phyloP scores from a whole-genome alignment of 2,113 vertebrate species.

The Callocephalon fimbriatum region DNA sequence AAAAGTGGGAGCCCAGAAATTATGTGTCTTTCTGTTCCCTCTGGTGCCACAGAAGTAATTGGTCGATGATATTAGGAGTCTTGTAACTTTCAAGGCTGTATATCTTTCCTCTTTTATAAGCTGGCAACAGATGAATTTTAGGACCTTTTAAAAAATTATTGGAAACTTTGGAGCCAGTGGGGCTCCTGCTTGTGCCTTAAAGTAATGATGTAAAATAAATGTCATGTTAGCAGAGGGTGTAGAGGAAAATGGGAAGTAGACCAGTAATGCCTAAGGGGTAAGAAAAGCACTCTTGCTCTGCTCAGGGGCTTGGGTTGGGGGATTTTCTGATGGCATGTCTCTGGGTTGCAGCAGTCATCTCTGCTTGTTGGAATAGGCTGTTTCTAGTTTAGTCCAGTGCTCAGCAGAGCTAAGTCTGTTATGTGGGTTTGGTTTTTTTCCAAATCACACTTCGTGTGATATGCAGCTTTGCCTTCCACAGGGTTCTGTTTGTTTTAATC shows the following conservation, averaged over 20 bases:
- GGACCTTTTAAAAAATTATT: conserved; percentile 50
- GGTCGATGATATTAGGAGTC: neutral
- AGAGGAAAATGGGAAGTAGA: neutral
- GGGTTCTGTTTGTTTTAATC: conserved; percentile 1
- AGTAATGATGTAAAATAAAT: conserved; percentile 15
- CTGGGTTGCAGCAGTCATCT: neutral
- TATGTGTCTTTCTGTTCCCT: conserved; percentile 1
- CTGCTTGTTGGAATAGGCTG: neutral
- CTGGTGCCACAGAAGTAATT: conserved; percentile 18
- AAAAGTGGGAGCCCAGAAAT: neutral
- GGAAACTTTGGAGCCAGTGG: conserved; percentile 11
- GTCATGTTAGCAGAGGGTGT: neutral
- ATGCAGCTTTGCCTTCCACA: neutral
- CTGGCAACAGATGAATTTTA: conserved; percentile 52
- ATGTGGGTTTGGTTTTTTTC: neutral
- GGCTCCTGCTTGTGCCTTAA: conserved; percentile 9
- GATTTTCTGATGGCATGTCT: neutral
- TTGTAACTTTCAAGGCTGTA: neutral
- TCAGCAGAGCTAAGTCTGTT: neutral
- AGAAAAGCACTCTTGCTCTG: neutral
- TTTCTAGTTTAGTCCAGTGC: neutral
- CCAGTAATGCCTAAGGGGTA: neutral
- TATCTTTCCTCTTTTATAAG: conserved; percentile 57
- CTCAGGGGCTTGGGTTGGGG: neutral
- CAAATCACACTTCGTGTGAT: conserved; percentile 1